Percentiles rank a stretch among this genome's conserved stretches.
Conservation (phyloP, 2,888 invertebrate genomes). For the Sericinus montela region DNA sequence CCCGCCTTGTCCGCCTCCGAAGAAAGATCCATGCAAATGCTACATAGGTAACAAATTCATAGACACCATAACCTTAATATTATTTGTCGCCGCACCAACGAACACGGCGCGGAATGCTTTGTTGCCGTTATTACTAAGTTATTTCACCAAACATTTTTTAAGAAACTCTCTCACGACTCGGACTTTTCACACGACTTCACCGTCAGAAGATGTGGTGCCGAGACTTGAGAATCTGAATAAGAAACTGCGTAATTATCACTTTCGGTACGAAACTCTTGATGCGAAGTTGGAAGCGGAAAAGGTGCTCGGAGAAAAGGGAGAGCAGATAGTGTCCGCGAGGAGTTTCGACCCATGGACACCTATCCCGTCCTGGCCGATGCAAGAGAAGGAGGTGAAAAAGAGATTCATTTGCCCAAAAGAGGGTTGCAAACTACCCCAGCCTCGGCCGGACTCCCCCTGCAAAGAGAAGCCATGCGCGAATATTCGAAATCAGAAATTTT, state of each 20-base stretch:
- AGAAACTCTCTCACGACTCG: neutral
- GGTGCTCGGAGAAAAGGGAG: neutral
- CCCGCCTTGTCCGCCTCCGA: constrained; percentile 1
- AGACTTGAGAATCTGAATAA: neutral
- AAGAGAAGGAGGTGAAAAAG: constrained; percentile 30
- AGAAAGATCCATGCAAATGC: constrained; percentile 1
- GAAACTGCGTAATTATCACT: neutral
- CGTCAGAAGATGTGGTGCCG: neutral
- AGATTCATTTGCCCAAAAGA: constrained; percentile 43
- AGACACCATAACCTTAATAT: constrained; percentile 11
- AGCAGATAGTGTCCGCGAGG: constrained; percentile 20
- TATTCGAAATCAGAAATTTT: neutral
- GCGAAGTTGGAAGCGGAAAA: neutral
- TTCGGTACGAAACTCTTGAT: neutral
- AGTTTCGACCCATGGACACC: constrained; percentile 59
- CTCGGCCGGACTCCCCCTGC: constrained; percentile 32
- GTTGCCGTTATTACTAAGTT: neutral
- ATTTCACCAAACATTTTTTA: no score
- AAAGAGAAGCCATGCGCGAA: constrained; percentile 4
- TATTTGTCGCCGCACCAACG: neutral
- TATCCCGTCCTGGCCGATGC: constrained; percentile 54
- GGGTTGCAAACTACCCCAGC: constrained; percentile 41
- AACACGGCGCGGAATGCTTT: neutral
- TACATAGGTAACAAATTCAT: constrained; percentile 9
- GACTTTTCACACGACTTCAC: neutral